Percentiles rank a stretch among this genome's conserved stretches.
Conservation (phyloP, 2,888 invertebrate genomes). For the Marasmarcha lunaedactyla region DNA sequence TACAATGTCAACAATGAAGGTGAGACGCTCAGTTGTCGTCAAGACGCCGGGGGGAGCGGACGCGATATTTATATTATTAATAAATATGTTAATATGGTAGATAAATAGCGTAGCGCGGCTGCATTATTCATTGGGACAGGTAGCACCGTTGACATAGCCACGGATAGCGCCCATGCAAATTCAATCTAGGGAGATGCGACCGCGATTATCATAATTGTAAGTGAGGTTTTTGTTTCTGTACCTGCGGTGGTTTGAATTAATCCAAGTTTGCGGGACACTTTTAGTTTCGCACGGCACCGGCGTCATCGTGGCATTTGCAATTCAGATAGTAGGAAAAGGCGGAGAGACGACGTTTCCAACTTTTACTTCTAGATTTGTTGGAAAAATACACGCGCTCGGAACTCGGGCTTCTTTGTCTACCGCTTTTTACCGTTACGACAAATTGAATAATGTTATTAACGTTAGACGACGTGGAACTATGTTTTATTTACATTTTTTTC, state of each 20-base stretch:
- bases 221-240: conserved; percentile 68
- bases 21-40: conserved; percentile 26
- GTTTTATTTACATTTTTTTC: not conserved
- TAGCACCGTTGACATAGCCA: conserved; percentile 65
- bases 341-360: conserved; percentile 40
- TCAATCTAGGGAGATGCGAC: conserved; percentile 63
- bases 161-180: conserved; percentile 66
- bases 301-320: conserved; percentile 66
- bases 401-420: conserved; percentile 38
- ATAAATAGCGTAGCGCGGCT: conserved; percentile 53
- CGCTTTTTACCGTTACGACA: conserved; percentile 42
- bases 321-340: conserved; percentile 65
- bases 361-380: conserved; percentile 52
- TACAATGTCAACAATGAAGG: conserved; percentile 42
- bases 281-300: conserved; percentile 58
- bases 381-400: conserved; percentile 50
- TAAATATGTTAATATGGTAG: conserved; percentile 66
- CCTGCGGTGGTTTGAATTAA: conserved; percentile 52
- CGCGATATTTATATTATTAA: conserved; percentile 68
- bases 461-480: not conserved
- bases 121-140: conserved; percentile 63
- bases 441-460: conserved; percentile 40
- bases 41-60: conserved; percentile 32
- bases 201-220: conserved; percentile 64
- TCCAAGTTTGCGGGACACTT: conserved; percentile 67